Conservation (phyloP, 2,113 vertebrate genomes). For the Gymnogyps californianus region DNA sequence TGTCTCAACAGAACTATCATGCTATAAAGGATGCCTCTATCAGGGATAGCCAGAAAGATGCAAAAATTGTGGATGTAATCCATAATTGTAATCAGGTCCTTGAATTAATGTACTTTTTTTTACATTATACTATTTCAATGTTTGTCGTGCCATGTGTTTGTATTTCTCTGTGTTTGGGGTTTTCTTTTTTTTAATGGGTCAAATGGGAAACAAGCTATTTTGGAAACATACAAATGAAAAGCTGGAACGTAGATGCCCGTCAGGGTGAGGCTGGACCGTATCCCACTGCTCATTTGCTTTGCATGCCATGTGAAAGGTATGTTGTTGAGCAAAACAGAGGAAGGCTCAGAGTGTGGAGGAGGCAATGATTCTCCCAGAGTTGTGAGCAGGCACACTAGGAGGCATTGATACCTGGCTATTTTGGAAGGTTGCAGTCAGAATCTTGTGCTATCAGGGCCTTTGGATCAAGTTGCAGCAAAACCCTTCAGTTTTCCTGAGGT, state of each 20-base stretch:
- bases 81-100: background rate
- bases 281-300: background rate
- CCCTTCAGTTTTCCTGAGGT: background rate
- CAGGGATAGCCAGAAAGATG: background rate
- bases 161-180: background rate
- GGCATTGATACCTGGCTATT: background rate
- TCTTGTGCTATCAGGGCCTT: background rate
- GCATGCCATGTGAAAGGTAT: rapidly evolving
- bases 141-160: background rate
- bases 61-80: background rate
- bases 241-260: background rate
- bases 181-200: background rate
- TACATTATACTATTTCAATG: background rate
- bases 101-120: background rate
- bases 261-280: background rate
- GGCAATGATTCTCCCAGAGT: background rate
- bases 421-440: background rate
- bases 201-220: background rate
- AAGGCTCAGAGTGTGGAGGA: background rate
- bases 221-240: background rate
- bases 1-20: background rate
- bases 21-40: background rate
- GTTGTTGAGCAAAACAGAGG: background rate
- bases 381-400: background rate
- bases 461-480: background rate